A percentile compares a stretch with the other conserved stretches of the same genome.
Conservation (phyloP, 2,113 vertebrate genomes). For the Actenoides lindsayi region DNA sequence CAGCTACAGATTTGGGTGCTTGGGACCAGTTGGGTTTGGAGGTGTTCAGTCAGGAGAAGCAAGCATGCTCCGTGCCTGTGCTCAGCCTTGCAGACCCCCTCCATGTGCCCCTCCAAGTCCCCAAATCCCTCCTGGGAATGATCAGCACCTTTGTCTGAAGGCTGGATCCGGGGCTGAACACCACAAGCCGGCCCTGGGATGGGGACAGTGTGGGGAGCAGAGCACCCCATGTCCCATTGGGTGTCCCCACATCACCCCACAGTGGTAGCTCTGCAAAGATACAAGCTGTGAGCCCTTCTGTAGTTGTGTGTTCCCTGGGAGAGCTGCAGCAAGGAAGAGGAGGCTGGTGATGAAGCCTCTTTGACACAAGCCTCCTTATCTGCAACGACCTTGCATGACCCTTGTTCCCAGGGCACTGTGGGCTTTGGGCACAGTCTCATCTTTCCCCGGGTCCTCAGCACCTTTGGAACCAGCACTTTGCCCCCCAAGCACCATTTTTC, state of each 20-base stretch:
- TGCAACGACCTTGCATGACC: neutral
- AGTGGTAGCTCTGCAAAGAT: neutral
- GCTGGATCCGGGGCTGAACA: fast-evolving
- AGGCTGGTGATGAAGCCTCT: neutral
- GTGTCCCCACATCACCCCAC: neutral
- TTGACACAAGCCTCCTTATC: neutral
- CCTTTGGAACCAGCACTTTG: neutral
- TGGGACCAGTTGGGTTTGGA: neutral
- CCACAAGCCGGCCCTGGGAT: fast-evolving
- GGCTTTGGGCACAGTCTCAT: neutral
- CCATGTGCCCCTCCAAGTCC: neutral
- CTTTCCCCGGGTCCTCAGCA: neutral
- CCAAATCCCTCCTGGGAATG: neutral
- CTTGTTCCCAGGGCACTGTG: neutral
- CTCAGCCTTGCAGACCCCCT: neutral
- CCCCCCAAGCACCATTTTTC: neutral
- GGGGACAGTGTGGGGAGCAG: neutral
- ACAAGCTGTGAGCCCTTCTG: neutral
- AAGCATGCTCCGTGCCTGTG: neutral
- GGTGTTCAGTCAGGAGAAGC: neutral
- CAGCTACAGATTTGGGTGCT: neutral
- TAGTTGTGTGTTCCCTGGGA: neutral
- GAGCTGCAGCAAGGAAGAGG: neutral
- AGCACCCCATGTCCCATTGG: neutral
- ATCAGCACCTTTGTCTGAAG: neutral